phyloP scores from a whole-genome alignment of 2,797 vertebrate genomes.

The Gymnothorax javanicus region DNA sequence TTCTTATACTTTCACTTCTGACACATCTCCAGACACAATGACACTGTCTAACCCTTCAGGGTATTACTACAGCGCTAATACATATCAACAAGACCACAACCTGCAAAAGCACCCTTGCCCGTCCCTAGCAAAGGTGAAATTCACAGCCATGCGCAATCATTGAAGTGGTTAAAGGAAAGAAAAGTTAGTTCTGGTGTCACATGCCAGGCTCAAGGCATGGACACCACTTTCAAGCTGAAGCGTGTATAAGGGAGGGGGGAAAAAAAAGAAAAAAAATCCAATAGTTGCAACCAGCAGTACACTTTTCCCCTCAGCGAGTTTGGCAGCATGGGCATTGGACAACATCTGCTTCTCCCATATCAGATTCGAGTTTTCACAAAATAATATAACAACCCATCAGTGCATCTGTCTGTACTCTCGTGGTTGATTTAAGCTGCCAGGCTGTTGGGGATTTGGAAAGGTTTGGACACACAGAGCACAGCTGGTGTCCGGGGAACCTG shows the following conservation, averaged over 20 bases:
- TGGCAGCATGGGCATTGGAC: constrained; percentile 21
- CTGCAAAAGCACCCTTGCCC: constrained; percentile 5
- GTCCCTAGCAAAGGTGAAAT: constrained; percentile 12
- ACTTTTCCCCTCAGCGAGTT: not conserved
- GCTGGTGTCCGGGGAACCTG: constrained; percentile 23
- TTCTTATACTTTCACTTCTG: not conserved
- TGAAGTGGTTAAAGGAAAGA: constrained; percentile 6
- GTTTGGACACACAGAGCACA: not conserved
- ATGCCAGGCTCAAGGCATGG: constrained; percentile 11
- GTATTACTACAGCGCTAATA: not conserved
- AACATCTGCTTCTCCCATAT: constrained; percentile 29
- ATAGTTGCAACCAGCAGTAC: constrained; percentile 34
- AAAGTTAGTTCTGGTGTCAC: constrained; percentile 20
- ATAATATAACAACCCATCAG: constrained; percentile 33
- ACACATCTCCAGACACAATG: not conserved
- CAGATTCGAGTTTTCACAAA: constrained; percentile 28
- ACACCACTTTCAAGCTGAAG: constrained; percentile 12
- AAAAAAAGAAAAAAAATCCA: constrained; percentile 30
- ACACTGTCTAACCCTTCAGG: not conserved
- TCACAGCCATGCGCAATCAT: constrained; percentile 11
- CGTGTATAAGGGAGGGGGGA: not conserved
- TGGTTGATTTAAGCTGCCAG: constrained; percentile 24
- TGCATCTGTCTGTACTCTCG: constrained; percentile 14
- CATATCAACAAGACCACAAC: not conserved
- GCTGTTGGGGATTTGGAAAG: constrained; percentile 21